Percentiles rank a stretch among this genome's conserved stretches.
These are phyloP conservation scores for Scaptodrosophila lebanonensis DNA, from an alignment of 1,140 invertebrate species.

Conservation along the genomic window DNA sequence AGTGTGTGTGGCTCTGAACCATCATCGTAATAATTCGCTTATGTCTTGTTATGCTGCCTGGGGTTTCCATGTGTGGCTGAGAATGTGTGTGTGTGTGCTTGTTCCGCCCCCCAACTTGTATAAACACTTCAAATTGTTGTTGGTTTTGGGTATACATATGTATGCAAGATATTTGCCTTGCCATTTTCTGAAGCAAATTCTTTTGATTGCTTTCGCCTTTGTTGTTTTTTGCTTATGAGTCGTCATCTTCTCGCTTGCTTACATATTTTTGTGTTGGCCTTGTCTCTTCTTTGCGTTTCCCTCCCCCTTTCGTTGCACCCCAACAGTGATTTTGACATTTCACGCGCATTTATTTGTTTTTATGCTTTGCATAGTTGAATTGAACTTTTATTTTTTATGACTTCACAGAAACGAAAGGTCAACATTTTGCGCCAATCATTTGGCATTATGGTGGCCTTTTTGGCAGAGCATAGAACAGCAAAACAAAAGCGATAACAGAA, in stretches of 20 bases:
- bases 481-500: conserved; percentile 29
- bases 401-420: conserved; percentile 44
- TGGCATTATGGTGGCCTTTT: too few relatives aligned
- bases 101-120: conserved; percentile 10
- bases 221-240: conserved; percentile 60
- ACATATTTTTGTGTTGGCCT: conserved; percentile 21
- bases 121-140: conserved; percentile 46
- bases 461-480: too few relatives aligned
- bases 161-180: conserved; percentile 47
- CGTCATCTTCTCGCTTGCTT: conserved; percentile 39
- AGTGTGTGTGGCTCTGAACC: too few relatives aligned
- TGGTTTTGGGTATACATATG: conserved; percentile 17
- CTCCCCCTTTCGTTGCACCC: conserved; percentile 4
- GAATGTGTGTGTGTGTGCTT: conserved; percentile 22
- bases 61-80: neutral
- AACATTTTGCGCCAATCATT: conserved; percentile 35
- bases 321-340: conserved; percentile 71
- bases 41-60: conserved; percentile 36
- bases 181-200: conserved; percentile 61
- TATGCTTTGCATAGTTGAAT: conserved; percentile 21
- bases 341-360: conserved; percentile 61
- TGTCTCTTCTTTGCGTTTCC: conserved; percentile 22
- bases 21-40: conserved; percentile 38
- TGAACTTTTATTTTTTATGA: conserved; percentile 26
- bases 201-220: conserved; percentile 66